Evolutionary conservation across 2,113 vertebrate species (phyloP), one percentile per base, ranked within the genome.

Genomic region (Hippocampus mohnikei): DNA sequence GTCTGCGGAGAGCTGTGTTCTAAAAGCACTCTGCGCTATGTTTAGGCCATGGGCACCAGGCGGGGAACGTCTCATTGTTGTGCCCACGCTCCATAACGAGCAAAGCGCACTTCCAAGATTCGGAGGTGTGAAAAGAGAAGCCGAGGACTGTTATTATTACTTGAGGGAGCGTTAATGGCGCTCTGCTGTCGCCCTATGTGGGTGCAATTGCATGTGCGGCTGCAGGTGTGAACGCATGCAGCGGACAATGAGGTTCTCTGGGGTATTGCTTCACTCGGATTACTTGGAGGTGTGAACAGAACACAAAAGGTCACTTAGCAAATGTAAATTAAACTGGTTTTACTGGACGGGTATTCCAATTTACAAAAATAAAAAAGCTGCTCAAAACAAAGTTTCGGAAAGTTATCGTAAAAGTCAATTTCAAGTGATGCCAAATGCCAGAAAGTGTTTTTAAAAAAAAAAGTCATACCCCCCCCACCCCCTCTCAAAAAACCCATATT

Each of bases 11-110:
- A 58, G 23, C 55, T 27, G 11, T 58, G 23, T 65, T 63, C 63
- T 61, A 41, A 69, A 44, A 55, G 21, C 72, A 67, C 63, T 33
- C 55, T 27, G 66, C 72, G 67, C 66, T 69, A 55, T 69, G 67
- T 55, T 73, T 23, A 70, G 69, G 42, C 37, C 37, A 42, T 21
- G 23, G 55, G 55, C 55, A 25, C 20, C 29, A 41, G 61, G 29
- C 40, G 29, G 41, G 41, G 2, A 44, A 25, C 62, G n/a, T 58
- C 55, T 58, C 55, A 58, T 58, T 58, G 55, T 58, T 58, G 55
- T 58, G 55, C 55, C 55, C 55, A 58, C 23, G 55, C 55, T 25
- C 25, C 4, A 27, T 27, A 58, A 58, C 23, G 55, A 58, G 55
- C 55, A 13, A 58, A 25, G 55, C 23, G 11, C 55, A 59, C 56